Conservation (phyloP, 2,888 invertebrate species). For the Osmoderma eremita region DNA sequence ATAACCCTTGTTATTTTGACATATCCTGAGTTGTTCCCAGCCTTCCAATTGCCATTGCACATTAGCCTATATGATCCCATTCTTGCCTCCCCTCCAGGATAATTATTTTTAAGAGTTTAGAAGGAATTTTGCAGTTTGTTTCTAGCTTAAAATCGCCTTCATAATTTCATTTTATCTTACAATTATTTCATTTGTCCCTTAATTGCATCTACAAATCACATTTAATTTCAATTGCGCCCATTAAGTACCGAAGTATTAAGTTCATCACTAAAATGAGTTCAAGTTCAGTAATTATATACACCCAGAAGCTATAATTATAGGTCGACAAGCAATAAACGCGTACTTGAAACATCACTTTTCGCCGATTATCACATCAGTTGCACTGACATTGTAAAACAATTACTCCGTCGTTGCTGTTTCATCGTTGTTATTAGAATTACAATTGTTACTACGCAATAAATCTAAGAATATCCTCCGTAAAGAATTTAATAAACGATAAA, state of each 20-base stretch:
- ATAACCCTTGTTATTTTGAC: no score
- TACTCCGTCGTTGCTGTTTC: not conserved
- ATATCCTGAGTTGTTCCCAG: no score
- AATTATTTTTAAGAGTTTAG: no score
- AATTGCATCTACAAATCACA: not conserved
- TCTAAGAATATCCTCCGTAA: conserved; percentile 29
- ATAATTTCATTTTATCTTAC: not conserved
- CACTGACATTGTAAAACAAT: conserved; percentile 34
- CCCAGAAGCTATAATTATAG: conserved; percentile 15
- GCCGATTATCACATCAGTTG: conserved; percentile 11
- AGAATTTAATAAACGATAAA: conserved; percentile 28
- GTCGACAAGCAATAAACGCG: conserved; percentile 9
- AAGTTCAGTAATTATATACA: conserved; percentile 28
- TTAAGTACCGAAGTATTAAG: conserved; percentile 1
- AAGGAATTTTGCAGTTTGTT: no score
- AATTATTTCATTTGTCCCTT: not conserved
- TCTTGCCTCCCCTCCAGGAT: no score
- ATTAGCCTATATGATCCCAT: no score
- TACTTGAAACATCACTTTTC: conserved; percentile 3
- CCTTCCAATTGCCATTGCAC: no score
- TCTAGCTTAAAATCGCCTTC: no score
- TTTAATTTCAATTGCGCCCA: not conserved
- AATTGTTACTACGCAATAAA: conserved; percentile 32
- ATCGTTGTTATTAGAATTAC: conserved; percentile 6
- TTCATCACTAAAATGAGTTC: conserved; percentile 25